Evolutionary conservation across 1,140 invertebrate species (phyloP), one percentile per base, ranked within the genome.

Genomic region (Drosophila tani): DNA sequence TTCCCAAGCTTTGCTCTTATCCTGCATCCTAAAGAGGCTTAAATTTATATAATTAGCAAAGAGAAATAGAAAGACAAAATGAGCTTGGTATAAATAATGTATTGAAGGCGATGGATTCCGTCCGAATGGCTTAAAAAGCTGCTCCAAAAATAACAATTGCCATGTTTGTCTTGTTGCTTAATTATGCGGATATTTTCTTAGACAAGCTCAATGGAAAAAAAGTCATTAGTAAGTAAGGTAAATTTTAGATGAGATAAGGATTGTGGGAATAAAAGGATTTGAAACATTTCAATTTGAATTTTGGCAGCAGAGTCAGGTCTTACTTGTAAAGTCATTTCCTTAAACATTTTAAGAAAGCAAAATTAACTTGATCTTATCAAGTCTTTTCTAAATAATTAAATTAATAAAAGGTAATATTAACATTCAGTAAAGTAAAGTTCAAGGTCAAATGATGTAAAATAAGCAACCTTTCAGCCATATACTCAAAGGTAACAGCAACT

Each of bases 1-100:
- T 29, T 15, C 14, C 15, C 29, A 24, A 32, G 62, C 46, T 27
- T 40, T 35, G 29, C 14, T 40, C 17, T 45, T 27, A 17, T 29
- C 40, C 6, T 55, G 49, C n/a, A 58, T 47, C 9, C 45, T 58
- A 41, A 70, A 15, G 17, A 14, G 51, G 12, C 51, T 57, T 38
- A 24, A 2, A 15, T 1, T 46, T 41, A n/a, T 32, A 40, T 50
- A 17, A 8, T 14, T 32, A 47, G 35, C 0, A 9, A 12, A 2
- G 2, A 29, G 40, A 17, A 5, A 47, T 15, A 24, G n/a, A 8
- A 46, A 47, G 21, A 19, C 29, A 0, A 56, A 80, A 43, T 75
- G 7, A 56, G 38, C 40, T 70, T 76, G 21, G 24, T 62, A 50
- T n/a, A 74, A 74, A 81, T 82, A 59, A 45, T 71, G 40, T 59